These are phyloP conservation scores for Gorilla gorilla DNA, from an alignment of 2,113 vertebrate species.

Conservation along the genomic window DNA sequence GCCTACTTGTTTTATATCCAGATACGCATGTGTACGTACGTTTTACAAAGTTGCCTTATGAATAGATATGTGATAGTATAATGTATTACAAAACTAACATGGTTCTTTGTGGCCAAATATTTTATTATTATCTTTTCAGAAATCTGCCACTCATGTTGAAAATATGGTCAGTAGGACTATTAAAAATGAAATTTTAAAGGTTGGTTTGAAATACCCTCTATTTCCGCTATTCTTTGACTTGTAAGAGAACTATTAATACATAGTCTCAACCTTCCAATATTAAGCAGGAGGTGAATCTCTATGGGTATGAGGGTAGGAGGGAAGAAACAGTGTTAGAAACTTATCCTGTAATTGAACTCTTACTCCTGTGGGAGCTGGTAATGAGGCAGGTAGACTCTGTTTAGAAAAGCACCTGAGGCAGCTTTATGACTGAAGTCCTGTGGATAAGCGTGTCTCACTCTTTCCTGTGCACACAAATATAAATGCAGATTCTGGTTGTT, in stretches of 20 bases:
- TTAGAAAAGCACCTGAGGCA: background rate
- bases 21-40: background rate
- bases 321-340: background rate
- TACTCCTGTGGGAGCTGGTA: background rate
- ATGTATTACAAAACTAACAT: background rate
- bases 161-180: background rate
- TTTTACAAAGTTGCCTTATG: background rate
- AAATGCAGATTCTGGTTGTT: background rate
- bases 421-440: background rate
- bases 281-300: background rate
- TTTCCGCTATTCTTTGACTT: background rate
- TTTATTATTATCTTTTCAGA: background rate
- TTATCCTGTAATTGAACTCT: background rate
- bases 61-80: background rate
- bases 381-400: background rate
- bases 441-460: too few relatives aligned
- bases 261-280: background rate
- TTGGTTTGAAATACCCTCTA: background rate
- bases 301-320: fast-evolving
- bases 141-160: background rate
- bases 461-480: background rate
- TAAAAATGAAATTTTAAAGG: background rate
- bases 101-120: background rate
- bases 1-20: background rate
- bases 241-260: background rate